phyloP scores from a whole-genome alignment of 2,113 vertebrate genomes.

The Corythoichthys haematopterus region DNA sequence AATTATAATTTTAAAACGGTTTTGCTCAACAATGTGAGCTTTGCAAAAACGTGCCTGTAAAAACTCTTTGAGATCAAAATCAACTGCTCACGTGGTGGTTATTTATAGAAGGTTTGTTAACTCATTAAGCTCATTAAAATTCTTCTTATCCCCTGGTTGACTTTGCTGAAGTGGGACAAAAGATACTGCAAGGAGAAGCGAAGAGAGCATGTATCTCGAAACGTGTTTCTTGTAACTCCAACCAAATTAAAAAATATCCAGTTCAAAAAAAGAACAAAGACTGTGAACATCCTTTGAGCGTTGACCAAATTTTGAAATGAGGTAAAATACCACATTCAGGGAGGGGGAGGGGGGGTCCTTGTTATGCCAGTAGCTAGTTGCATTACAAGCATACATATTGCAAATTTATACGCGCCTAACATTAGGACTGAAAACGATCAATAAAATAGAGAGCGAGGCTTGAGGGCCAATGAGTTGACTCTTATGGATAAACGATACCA shows the following conservation, averaged over 20 bases:
- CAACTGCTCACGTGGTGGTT: not conserved
- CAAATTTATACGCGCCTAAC: conserved; percentile 21
- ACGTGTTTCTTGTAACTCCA: not conserved
- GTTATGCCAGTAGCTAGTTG: not conserved
- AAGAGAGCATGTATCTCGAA: not conserved
- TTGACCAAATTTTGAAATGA: not conserved
- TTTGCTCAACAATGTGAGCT: not conserved
- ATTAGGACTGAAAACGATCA: conserved; percentile 16
- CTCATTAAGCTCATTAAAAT: not conserved
- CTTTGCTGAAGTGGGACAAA: not conserved
- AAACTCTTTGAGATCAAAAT: not conserved
- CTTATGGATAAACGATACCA: not conserved
- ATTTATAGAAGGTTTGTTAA: conserved; percentile 1
- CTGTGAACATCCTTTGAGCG: not conserved
- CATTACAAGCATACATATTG: conserved; percentile 14
- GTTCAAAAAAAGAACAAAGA: not conserved
- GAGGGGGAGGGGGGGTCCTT: not conserved
- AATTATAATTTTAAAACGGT: too few relatives aligned
- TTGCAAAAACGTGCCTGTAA: not conserved
- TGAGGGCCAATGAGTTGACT: conserved; percentile 6
- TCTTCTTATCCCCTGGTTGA: not conserved
- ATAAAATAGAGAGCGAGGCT: conserved; percentile 1
- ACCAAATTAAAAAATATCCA: not conserved
- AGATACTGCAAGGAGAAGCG: not conserved
- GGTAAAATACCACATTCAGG: not conserved